Conservation (phyloP, 2,113 vertebrate genomes). For the Sialia sialis region DNA sequence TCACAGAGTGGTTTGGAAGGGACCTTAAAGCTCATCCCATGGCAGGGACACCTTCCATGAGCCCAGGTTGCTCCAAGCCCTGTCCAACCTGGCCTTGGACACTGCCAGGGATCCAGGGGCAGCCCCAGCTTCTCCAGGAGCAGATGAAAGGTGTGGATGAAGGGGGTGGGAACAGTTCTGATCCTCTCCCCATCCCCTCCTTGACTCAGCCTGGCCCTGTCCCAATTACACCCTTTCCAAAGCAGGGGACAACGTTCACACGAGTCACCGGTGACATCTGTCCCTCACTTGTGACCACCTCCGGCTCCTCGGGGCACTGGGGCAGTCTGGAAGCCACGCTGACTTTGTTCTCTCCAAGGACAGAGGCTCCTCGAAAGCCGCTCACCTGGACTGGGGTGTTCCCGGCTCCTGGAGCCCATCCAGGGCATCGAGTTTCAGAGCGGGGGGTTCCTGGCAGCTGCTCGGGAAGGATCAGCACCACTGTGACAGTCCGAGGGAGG, state of each 20-base stretch:
- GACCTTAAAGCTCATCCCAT: neutral
- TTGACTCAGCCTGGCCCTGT: neutral
- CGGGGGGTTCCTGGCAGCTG: neutral
- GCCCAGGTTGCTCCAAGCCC: neutral
- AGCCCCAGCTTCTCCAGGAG: neutral
- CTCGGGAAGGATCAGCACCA: neutral
- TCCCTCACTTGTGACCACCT: neutral
- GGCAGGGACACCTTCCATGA: neutral
- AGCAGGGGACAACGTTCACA: neutral
- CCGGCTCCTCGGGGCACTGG: accelerated
- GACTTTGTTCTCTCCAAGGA: neutral
- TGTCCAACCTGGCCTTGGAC: accelerated
- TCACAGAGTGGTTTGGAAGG: neutral
- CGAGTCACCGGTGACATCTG: accelerated
- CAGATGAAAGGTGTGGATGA: neutral
- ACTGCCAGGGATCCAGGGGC: accelerated
- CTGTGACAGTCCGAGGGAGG: neutral
- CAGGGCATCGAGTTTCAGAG: conserved; percentile 12
- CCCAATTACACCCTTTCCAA: neutral
- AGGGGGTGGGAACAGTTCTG: neutral
- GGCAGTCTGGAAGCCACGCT: neutral
- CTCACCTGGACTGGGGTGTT: neutral
- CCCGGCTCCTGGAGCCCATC: neutral
- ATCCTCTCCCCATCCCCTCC: neutral
- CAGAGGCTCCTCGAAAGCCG: neutral